These are phyloP conservation scores for Rostratula benghalensis DNA, from an alignment of 2,113 vertebrate genomes.

Conservation along the genomic window DNA sequence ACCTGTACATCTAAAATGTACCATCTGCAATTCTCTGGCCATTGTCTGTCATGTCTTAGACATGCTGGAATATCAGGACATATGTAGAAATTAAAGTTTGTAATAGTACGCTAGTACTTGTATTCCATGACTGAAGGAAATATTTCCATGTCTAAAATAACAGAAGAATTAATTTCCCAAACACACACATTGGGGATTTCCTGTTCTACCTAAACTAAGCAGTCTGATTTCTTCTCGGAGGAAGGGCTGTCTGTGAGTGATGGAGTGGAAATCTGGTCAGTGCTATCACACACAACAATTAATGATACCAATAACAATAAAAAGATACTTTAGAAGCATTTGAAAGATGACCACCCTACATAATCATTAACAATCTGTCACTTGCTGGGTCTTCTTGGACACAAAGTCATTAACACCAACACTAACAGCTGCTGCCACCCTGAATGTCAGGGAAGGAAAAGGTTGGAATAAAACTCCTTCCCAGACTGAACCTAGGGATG, in stretches of 20 bases:
- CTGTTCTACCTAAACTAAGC: background rate
- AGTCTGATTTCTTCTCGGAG: background rate
- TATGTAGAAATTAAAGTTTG: background rate
- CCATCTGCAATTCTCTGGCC: background rate
- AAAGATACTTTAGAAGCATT: slow-evolving; percentile 8
- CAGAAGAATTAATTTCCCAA: background rate
- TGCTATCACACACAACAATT: background rate
- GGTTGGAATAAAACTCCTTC: background rate
- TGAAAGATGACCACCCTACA: slow-evolving; percentile 8
- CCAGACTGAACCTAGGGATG: background rate
- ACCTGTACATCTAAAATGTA: background rate
- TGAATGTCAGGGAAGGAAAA: background rate
- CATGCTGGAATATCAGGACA: background rate
- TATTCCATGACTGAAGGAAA: background rate
- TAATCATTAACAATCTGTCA: slow-evolving; percentile 42
- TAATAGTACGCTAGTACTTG: background rate
- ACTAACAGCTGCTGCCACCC: background rate
- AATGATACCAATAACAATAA: background rate
- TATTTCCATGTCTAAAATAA: background rate
- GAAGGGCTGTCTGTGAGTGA: background rate
- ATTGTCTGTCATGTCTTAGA: background rate
- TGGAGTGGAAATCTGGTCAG: background rate
- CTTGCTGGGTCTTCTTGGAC: background rate
- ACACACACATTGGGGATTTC: background rate
- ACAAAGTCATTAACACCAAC: slow-evolving; percentile 22